Conservation (phyloP, 1,140 invertebrate genomes). For the Orchesella cincta region DNA sequence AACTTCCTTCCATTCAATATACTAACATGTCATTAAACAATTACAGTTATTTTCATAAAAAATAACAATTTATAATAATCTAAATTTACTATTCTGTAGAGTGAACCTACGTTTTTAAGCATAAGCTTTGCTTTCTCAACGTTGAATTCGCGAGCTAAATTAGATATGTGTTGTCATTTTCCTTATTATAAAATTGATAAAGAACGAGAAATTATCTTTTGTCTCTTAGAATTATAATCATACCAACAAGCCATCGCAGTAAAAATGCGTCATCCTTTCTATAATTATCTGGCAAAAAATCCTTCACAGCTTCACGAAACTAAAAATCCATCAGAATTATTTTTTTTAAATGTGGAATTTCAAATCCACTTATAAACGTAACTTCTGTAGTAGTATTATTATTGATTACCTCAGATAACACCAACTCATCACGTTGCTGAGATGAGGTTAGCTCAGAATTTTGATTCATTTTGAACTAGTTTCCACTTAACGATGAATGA, state of each 20-base stretch:
- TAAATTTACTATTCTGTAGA: not conserved
- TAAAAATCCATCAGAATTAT: not conserved
- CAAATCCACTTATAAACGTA: too few species aligned
- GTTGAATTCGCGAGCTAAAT: conserved; percentile 8
- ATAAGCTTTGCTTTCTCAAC: not conserved
- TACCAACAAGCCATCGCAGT: conserved; percentile 25
- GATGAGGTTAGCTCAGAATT: too few species aligned
- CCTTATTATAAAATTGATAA: not conserved
- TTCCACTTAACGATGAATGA: too few species aligned
- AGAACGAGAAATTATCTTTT: not conserved
- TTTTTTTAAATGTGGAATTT: not conserved
- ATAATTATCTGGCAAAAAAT: not conserved
- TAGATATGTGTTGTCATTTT: not conserved
- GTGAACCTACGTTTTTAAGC: conserved; percentile 12
- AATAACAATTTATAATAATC: not conserved
- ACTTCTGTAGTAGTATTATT: too few species aligned
- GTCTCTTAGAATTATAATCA: not conserved
- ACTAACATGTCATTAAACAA: not conserved
- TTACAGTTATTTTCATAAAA: not conserved
- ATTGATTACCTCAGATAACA: too few species aligned
- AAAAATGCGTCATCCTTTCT: conserved; percentile 1
- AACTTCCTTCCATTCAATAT: not conserved
- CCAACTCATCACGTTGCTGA: too few species aligned
- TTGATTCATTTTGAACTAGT: too few species aligned
- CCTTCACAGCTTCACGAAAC: not conserved